These are phyloP conservation scores for Mallotus villosus DNA, from an alignment of 2,797 vertebrate species.

Conservation along the genomic window DNA sequence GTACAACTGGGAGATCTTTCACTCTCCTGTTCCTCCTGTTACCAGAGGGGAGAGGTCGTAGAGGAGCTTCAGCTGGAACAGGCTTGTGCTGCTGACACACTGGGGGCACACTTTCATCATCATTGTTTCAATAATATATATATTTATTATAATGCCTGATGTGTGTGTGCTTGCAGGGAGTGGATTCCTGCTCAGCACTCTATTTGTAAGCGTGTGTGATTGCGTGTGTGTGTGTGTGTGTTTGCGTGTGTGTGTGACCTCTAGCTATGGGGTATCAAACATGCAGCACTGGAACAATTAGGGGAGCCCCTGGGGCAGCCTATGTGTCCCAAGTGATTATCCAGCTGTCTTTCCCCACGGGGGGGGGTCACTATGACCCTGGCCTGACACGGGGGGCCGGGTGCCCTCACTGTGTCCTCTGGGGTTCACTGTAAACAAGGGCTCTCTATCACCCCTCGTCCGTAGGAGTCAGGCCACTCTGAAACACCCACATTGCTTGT, in stretches of 20 bases:
- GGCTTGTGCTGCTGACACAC: too few relatives aligned
- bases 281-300: constrained; percentile 48
- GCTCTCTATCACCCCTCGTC: constrained; percentile 62
- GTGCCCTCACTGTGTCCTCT: constrained; percentile 59
- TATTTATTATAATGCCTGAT: neutral
- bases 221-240: constrained; percentile 5
- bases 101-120: too few relatives aligned
- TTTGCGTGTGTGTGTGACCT: constrained; percentile 31
- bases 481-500: constrained; percentile 49
- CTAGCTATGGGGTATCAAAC: constrained; percentile 36
- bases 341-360: constrained; percentile 39
- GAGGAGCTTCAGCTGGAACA: too few relatives aligned
- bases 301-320: constrained; percentile 16
- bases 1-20: constrained; percentile 13
- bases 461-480: constrained; percentile 20
- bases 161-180: neutral
- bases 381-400: constrained; percentile 22
- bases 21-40: neutral
- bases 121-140: too few relatives aligned
- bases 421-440: constrained; percentile 62
- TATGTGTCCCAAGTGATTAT: constrained; percentile 38
- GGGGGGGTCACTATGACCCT: constrained; percentile 58
- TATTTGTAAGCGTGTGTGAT: constrained; percentile 16
- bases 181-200: neutral
- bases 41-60: neutral